These are phyloP conservation scores for Lasioglossum morio DNA, from an alignment of 2,888 invertebrate genomes.

Conservation along the genomic window DNA sequence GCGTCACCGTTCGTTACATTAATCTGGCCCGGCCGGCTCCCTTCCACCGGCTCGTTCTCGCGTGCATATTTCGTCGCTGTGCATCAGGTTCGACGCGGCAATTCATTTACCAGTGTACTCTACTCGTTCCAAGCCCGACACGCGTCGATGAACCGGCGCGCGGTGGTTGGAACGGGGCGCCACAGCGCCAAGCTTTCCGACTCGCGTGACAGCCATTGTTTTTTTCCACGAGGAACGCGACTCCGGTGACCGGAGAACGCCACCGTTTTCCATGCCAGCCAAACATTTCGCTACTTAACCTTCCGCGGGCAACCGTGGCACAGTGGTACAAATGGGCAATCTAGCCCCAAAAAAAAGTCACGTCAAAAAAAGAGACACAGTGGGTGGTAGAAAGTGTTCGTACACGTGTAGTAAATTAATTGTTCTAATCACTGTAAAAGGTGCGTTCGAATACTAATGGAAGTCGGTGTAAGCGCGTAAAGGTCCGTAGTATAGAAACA, in stretches of 20 bases:
- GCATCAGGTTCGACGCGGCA: slow-evolving; percentile 53
- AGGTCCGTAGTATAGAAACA: background rate
- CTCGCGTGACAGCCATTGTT: slow-evolving; percentile 42
- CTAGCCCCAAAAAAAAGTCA: background rate
- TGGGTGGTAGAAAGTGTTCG: too few relatives aligned
- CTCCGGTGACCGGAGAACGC: background rate
- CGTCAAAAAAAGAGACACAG: background rate
- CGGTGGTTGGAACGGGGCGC: slow-evolving; percentile 19
- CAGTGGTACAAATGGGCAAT: background rate
- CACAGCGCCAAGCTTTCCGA: slow-evolving; percentile 48
- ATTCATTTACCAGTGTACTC: slow-evolving; percentile 59
- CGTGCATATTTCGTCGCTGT: slow-evolving; percentile 54
- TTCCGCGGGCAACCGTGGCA: background rate
- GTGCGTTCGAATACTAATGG: background rate
- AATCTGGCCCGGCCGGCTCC: slow-evolving; percentile 35
- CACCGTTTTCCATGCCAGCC: background rate
- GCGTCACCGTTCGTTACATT: slow-evolving; percentile 52
- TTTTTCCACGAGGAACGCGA: slow-evolving; percentile 8
- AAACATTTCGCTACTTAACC: slow-evolving; percentile 1
- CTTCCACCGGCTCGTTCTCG: slow-evolving; percentile 32
- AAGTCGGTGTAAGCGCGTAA: background rate
- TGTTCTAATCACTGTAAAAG: background rate
- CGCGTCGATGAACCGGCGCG: slow-evolving; percentile 46
- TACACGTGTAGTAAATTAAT: background rate
- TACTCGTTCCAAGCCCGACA: slow-evolving; percentile 54